phyloP scores from a whole-genome alignment of 2,888 invertebrate species.

The Pedicia rivosa region DNA sequence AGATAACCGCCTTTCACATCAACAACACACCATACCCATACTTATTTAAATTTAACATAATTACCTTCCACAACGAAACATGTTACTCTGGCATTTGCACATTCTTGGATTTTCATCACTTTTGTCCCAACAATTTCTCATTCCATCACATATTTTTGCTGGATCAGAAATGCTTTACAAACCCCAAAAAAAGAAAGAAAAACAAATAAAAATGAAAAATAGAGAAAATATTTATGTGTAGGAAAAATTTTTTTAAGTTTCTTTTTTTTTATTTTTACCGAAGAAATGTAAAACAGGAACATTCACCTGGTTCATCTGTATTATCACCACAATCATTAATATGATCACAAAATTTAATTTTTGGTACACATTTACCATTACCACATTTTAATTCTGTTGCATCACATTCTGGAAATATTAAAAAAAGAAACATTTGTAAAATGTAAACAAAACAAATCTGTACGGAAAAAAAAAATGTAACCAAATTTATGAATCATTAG shows the following conservation, averaged over 20 bases:
- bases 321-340: conserved; percentile 51
- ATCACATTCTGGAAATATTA: conserved; percentile 39
- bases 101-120: conserved; percentile 52
- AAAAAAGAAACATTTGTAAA: conserved; percentile 1
- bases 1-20: too few relatives aligned
- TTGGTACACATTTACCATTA: conserved; percentile 49
- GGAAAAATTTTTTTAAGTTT: not conserved
- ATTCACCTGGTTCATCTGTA: conserved; percentile 50
- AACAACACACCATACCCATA: too few relatives aligned
- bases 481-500: not conserved
- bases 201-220: not conserved
- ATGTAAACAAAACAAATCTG: too few relatives aligned
- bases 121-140: conserved; percentile 58
- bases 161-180: conserved; percentile 40
- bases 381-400: conserved; percentile 47
- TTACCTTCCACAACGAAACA: conserved; percentile 37
- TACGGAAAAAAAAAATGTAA: not conserved
- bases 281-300: conserved; percentile 49
- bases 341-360: conserved; percentile 51
- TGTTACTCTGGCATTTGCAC: conserved; percentile 41
- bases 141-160: conserved; percentile 56
- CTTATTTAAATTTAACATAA: conserved; percentile 8
- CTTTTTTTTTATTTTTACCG: conserved; percentile 20
- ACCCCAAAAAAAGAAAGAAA: too few relatives aligned
- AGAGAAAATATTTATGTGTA: not conserved